Conservation (phyloP, 2,888 invertebrate species). For the Agrochola macilenta region DNA sequence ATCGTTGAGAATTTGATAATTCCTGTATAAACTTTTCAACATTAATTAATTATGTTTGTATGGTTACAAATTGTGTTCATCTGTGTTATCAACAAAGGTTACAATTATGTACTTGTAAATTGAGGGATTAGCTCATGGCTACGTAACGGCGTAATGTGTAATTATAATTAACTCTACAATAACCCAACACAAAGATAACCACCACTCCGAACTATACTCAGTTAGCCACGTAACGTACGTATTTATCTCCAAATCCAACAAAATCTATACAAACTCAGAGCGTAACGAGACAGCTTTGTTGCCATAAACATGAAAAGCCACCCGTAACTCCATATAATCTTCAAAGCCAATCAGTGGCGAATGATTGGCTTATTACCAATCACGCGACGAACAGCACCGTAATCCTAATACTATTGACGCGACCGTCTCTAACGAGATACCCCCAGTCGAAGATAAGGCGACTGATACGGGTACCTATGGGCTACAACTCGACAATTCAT, state of each 20-base stretch:
- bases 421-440: conserved; percentile 61
- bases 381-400: conserved; percentile 52
- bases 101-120: background rate
- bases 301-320: conserved; percentile 56
- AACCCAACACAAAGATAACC: background rate
- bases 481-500: conserved; percentile 41
- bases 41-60: conserved; percentile 1
- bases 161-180: background rate
- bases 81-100: background rate
- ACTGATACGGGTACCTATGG: conserved; percentile 43
- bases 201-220: background rate
- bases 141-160: background rate
- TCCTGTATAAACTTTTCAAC: conserved; percentile 12
- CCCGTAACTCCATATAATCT: conserved; percentile 52
- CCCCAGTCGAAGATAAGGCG: conserved; percentile 51
- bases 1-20: conserved; percentile 6
- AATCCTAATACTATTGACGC: conserved; percentile 65
- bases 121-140: background rate
- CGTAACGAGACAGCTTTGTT: conserved; percentile 41
- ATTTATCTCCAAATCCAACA: conserved; percentile 12
- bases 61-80: background rate
- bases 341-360: conserved; percentile 64
- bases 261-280: conserved; percentile 9
- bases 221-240: background rate
- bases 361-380: conserved; percentile 65